Evolutionary conservation across 1,140 invertebrate genomes (phyloP).

Genomic region (Gryllus bimaculatus): DNA sequence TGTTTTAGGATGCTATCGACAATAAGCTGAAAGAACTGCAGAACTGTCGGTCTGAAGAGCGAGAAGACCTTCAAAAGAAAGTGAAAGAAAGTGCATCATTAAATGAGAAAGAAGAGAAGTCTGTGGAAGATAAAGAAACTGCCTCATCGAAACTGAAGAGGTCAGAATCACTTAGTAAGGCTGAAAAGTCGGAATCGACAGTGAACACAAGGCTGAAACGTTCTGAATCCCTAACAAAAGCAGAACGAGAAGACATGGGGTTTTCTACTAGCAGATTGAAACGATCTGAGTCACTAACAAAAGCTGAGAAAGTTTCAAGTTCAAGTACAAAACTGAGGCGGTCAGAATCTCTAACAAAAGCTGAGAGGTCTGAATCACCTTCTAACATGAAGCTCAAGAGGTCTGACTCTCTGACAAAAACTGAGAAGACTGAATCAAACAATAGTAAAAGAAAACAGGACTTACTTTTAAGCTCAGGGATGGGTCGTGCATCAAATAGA

Average conservation of each 20-base stretch:
- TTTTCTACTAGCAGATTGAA: conserved; percentile 29
- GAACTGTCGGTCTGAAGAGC: background rate
- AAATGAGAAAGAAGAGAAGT: conserved; percentile 37
- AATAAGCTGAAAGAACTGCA: background rate
- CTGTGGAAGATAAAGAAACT: background rate
- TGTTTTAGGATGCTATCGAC: background rate
- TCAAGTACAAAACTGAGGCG: conserved; percentile 41
- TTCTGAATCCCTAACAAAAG: conserved; percentile 28
- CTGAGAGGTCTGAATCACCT: conserved; percentile 38
- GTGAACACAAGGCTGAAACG: conserved; percentile 27
- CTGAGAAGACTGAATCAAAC: conserved; percentile 72
- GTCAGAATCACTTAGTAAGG: conserved; percentile 47
- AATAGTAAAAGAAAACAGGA: conserved; percentile 60
- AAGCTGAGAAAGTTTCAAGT: conserved; percentile 32
- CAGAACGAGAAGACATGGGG: conserved; percentile 26
- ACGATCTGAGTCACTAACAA: conserved; percentile 51
- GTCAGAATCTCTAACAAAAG: conserved; percentile 63
- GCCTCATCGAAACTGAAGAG: conserved; percentile 36
- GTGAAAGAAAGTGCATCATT: conserved; percentile 49
- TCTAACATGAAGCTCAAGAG: conserved; percentile 41
- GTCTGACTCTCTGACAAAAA: conserved; percentile 62
- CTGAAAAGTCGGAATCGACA: conserved; percentile 30
- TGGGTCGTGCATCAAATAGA: conserved; percentile 31
- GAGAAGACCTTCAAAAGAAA: background rate
- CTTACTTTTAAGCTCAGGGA: conserved; percentile 35